Conservation (phyloP, 2,113 vertebrate species). For the Cottus gobio region DNA sequence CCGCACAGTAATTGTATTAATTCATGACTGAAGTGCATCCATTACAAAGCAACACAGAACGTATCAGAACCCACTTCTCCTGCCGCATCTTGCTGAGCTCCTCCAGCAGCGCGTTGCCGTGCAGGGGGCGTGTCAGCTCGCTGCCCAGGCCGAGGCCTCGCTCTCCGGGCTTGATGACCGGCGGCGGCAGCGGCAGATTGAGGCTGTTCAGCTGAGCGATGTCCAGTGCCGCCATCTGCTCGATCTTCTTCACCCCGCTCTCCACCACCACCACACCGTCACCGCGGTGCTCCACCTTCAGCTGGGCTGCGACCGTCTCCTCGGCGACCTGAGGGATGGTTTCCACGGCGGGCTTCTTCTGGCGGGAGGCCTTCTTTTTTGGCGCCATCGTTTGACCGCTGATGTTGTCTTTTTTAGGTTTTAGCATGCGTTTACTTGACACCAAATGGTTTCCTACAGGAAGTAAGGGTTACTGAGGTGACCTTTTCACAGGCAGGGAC, state of each 20-base stretch:
- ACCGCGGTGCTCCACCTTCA: slow-evolving; percentile 68
- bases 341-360: slow-evolving; percentile 74
- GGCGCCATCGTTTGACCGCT: slow-evolving; percentile 80
- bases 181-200: slow-evolving; percentile 80
- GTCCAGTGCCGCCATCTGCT: slow-evolving; percentile 84
- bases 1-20: no score
- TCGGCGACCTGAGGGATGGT: slow-evolving; percentile 48
- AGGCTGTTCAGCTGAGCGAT: slow-evolving; percentile 83
- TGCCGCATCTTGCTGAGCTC: slow-evolving; percentile 87
- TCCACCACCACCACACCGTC: slow-evolving; percentile 76
- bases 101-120: slow-evolving; percentile 84
- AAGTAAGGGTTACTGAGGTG: background rate
- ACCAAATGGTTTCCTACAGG: background rate
- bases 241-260: slow-evolving; percentile 78
- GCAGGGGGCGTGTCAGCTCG: slow-evolving; percentile 80
- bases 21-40: background rate
- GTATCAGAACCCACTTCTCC: slow-evolving; percentile 69
- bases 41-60: background rate
- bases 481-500: slow-evolving; percentile 21
- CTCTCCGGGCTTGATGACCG: slow-evolving; percentile 83
- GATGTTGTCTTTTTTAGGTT: background rate
- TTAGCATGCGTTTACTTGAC: background rate
- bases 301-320: slow-evolving; percentile 17
- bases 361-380: slow-evolving; percentile 85
- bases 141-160: slow-evolving; percentile 82